phyloP scores from a whole-genome alignment of 1,140 invertebrate species.

The Pseudomyrmex gracilis region DNA sequence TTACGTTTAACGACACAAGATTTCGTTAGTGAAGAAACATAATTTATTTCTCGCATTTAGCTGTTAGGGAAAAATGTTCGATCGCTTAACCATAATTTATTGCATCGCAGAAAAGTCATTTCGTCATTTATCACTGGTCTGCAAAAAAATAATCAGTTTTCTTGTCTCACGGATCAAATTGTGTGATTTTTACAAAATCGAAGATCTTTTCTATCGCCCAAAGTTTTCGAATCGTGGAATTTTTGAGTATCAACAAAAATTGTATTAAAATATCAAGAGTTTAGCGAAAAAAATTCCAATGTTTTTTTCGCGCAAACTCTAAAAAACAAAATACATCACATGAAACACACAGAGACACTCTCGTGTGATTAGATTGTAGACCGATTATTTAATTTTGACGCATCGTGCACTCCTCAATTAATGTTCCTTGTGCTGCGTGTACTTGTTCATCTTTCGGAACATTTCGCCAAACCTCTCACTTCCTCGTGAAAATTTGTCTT shows the following conservation, averaged over 20 bases:
- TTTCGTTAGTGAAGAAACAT: conserved; percentile 26
- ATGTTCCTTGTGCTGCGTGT: conserved; percentile 3
- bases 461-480: background rate
- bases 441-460: background rate
- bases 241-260: too few relatives aligned
- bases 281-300: too few relatives aligned
- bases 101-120: too few relatives aligned
- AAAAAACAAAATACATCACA: too few relatives aligned
- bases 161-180: too few relatives aligned
- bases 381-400: conserved; percentile 40
- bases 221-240: too few relatives aligned
- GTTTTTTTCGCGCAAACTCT: too few relatives aligned
- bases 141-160: too few relatives aligned
- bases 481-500: conserved; percentile 13
- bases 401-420: conserved; percentile 61
- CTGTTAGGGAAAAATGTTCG: conserved; percentile 22
- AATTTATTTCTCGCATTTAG: conserved; percentile 72
- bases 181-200: too few relatives aligned
- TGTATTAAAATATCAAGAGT: too few relatives aligned
- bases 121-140: too few relatives aligned
- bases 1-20: conserved; percentile 76
- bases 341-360: background rate
- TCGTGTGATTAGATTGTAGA: conserved; percentile 1
- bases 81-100: conserved; percentile 28
- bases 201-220: too few relatives aligned